These are phyloP conservation scores for Hydractinia symbiolongicarpus DNA, from an alignment of 30 jellyfish, hydroid and myxozoan genomes.

Conservation along the genomic window DNA sequence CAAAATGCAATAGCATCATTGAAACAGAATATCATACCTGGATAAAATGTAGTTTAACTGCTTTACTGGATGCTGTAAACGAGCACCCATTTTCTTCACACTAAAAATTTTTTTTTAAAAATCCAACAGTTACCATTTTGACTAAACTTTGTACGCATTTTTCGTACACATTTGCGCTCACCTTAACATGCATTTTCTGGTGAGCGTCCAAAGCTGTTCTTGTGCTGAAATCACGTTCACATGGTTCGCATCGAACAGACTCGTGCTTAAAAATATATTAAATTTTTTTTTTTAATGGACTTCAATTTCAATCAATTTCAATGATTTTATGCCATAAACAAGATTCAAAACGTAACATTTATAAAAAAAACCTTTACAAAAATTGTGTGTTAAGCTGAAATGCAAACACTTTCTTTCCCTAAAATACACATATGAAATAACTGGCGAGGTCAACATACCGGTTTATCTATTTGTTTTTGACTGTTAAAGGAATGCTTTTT, in stretches of 20 bases:
- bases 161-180: neutral
- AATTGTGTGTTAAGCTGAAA: neutral
- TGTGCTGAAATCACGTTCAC: slow-evolving; percentile 49
- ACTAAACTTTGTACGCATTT: neutral
- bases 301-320: too few species aligned
- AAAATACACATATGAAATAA: too few species aligned
- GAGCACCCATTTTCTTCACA: slow-evolving; percentile 54
- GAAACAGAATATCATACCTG: slow-evolving; percentile 26
- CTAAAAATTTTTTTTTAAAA: slow-evolving; percentile 6
- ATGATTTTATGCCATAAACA: too few species aligned
- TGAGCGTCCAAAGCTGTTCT: slow-evolving; percentile 41
- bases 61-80: slow-evolving; percentile 56
- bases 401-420: too few species aligned
- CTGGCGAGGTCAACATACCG: too few species aligned
- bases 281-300: too few species aligned
- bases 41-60: slow-evolving; percentile 52
- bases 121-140: neutral
- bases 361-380: neutral
- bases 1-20: neutral
- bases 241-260: slow-evolving; percentile 48
- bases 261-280: neutral
- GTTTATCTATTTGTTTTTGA: too few species aligned
- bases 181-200: slow-evolving; percentile 45
- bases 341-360: too few species aligned
- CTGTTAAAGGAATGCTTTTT: too few species aligned